A percentile compares a stretch with the other conserved stretches of the same genome.
Evolutionary conservation across 2,888 invertebrate species (phyloP).

Genomic region (Sisyra terminalis): DNA sequence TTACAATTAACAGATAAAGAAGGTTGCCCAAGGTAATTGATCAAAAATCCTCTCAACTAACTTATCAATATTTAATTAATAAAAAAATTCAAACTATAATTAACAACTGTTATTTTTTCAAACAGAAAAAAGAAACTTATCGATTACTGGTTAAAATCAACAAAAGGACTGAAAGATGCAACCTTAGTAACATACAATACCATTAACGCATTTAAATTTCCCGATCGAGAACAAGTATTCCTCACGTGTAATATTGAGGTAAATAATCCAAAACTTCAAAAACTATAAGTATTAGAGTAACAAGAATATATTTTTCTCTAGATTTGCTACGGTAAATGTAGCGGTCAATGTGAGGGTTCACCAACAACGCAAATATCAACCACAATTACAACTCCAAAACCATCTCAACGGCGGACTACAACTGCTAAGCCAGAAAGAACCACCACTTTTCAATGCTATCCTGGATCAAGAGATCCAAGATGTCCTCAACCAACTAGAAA

Average conservation of each 20-base stretch:
- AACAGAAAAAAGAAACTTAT: conserved; percentile 50
- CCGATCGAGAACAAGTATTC: conserved; percentile 53
- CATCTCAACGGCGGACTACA: conserved; percentile 15
- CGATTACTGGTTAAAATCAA: conserved; percentile 42
- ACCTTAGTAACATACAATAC: conserved; percentile 48
- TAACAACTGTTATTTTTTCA: not conserved
- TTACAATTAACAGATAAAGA: conserved; percentile 47
- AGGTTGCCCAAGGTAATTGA: conserved; percentile 45
- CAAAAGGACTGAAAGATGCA: conserved; percentile 39
- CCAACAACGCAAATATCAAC: conserved; percentile 16
- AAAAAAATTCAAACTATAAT: too few relatives aligned
- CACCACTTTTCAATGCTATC: conserved; percentile 17
- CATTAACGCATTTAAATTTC: conserved; percentile 57
- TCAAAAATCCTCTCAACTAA: not conserved
- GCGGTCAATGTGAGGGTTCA: conserved; percentile 8
- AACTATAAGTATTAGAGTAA: not conserved
- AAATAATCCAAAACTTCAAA: conserved; percentile 14
- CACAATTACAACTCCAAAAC: conserved; percentile 16
- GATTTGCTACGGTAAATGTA: conserved; percentile 12
- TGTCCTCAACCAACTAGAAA: conserved; percentile 21
- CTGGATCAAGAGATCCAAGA: conserved; percentile 22
- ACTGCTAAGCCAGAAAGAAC: conserved; percentile 16
- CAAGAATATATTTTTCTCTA: conserved; percentile 4
- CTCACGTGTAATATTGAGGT: conserved; percentile 61
- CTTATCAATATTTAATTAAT: not conserved